phyloP scores from a whole-genome alignment of 2,888 invertebrate genomes.

The Operophtera brumata region DNA sequence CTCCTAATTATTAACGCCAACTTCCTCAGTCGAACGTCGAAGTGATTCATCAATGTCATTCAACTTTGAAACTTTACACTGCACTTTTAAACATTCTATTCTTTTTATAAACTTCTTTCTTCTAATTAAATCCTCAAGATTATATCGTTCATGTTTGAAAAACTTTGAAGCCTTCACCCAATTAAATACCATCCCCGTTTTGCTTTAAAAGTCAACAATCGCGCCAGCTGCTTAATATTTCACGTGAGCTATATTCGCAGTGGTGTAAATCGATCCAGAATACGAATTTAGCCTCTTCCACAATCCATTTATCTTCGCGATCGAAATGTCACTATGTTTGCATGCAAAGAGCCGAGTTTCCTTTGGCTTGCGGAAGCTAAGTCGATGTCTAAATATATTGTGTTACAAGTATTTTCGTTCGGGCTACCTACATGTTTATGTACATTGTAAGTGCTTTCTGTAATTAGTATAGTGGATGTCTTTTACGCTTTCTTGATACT shows the following conservation, averaged over 20 bases:
- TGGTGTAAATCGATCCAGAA: slow-evolving; percentile 44
- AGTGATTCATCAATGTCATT: slow-evolving; percentile 24
- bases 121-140: neutral
- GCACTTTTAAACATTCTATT: neutral
- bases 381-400: slow-evolving; percentile 54
- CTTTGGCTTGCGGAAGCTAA: slow-evolving; percentile 52
- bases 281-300: slow-evolving; percentile 38
- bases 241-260: slow-evolving; percentile 46
- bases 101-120: neutral
- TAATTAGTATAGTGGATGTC: slow-evolving; percentile 32
- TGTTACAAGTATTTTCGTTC: slow-evolving; percentile 45
- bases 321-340: slow-evolving; percentile 34
- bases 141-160: neutral
- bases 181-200: slow-evolving; percentile 15
- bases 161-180: neutral
- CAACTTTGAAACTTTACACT: neutral
- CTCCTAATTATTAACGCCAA: neutral
- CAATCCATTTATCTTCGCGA: slow-evolving; percentile 21
- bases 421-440: slow-evolving; percentile 41
- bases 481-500: slow-evolving; percentile 21
- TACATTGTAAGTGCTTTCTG: slow-evolving; percentile 40
- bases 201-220: slow-evolving; percentile 21
- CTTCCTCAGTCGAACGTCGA: slow-evolving; percentile 15
- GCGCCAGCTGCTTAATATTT: slow-evolving; percentile 45
- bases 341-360: slow-evolving; percentile 32